Conservation (phyloP, 2,113 vertebrate species). For the Ochotona princeps region DNA sequence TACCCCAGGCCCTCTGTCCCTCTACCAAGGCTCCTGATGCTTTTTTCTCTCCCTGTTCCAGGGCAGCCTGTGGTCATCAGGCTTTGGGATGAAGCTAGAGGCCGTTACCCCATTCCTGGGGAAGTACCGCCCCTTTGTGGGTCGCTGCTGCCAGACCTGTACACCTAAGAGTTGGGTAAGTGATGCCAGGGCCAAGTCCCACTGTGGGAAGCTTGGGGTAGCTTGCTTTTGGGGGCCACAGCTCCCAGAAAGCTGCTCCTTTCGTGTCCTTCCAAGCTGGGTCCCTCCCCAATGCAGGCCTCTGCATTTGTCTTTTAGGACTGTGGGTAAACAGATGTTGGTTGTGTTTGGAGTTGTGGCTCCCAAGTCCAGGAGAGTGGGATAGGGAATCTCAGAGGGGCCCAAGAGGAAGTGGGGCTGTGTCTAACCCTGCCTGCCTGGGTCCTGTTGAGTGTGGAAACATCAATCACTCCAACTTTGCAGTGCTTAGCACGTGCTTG, state of each 20-base stretch:
- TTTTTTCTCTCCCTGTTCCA: slow-evolving; percentile 51
- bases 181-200: not conserved
- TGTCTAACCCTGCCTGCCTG: not conserved
- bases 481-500: not conserved
- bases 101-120: slow-evolving; percentile 83
- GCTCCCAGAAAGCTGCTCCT: not conserved
- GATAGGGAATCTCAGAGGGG: not conserved
- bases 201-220: not conserved
- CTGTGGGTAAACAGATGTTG: not conserved
- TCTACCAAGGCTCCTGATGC: not conserved
- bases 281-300: not conserved
- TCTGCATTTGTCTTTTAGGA: not conserved
- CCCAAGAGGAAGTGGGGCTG: not conserved
- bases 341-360: not conserved
- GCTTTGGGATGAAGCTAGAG: slow-evolving; percentile 77
- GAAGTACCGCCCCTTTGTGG: slow-evolving; percentile 65
- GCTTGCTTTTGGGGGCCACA: not conserved
- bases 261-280: not conserved
- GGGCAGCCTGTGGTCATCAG: slow-evolving; percentile 59
- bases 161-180: slow-evolving; percentile 87
- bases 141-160: slow-evolving; percentile 87
- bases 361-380: not conserved
- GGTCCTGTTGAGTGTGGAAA: not conserved
- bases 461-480: not conserved
- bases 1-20: not conserved